Evolutionary conservation across 2,888 invertebrate genomes (phyloP).

Genomic region (Mantis religiosa): DNA sequence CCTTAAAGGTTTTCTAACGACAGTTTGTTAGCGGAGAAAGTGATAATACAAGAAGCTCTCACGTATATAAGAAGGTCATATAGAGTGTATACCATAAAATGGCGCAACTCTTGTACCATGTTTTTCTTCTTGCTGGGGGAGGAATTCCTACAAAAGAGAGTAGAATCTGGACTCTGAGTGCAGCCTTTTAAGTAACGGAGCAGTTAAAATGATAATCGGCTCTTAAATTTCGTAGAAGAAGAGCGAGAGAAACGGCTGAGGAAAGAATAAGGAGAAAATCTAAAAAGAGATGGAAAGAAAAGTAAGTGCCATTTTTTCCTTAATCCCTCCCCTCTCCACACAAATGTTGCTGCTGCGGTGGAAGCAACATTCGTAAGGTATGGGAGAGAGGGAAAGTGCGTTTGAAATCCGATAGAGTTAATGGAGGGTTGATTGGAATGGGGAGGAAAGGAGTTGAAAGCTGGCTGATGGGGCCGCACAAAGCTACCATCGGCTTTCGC

Average conservation of each 20-base stretch:
- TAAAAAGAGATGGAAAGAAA: conserved; percentile 13
- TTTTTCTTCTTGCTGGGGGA: conserved; percentile 39
- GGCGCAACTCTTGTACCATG: conserved; percentile 17
- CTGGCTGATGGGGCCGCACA: neutral
- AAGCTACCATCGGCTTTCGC: neutral
- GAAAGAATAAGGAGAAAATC: neutral
- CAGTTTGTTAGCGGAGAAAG: too few species aligned
- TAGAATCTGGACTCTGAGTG: conserved; percentile 19
- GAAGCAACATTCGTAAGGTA: neutral
- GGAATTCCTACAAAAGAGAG: conserved; percentile 41
- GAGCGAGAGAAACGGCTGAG: neutral
- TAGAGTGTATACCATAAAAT: neutral
- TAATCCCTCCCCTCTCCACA: neutral
- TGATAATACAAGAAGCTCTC: too few species aligned
- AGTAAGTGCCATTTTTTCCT: conserved; percentile 11
- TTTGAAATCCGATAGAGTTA: conserved; percentile 22
- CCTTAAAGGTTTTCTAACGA: too few species aligned
- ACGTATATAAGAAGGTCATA: too few species aligned
- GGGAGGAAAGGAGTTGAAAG: conserved; percentile 1
- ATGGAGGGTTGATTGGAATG: conserved; percentile 23
- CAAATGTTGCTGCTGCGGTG: conserved; percentile 3
- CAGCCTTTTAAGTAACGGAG: conserved; percentile 42
- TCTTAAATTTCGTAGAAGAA: conserved; percentile 28
- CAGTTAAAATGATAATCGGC: conserved; percentile 45
- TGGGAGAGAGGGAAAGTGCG: neutral